Evolutionary conservation across 2,113 vertebrate species (phyloP).

Genomic region (Gambusia affinis): DNA sequence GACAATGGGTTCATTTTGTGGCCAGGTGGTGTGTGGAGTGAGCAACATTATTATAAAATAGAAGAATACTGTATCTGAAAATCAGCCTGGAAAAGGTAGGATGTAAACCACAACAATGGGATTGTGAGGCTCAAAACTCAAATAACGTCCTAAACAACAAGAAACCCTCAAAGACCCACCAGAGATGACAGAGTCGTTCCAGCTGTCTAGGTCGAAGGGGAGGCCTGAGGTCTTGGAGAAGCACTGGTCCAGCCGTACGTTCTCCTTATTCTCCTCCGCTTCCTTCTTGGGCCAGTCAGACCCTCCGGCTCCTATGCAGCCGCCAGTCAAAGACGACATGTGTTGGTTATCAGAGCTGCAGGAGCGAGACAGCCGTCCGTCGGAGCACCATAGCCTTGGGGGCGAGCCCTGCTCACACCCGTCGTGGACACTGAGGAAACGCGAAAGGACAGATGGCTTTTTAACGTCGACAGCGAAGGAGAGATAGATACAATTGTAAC

Average conservation of each 20-base stretch:
- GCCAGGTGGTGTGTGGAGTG: no score
- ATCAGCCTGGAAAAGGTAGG: no score
- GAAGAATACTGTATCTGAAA: no score
- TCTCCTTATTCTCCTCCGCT: constrained; percentile 97
- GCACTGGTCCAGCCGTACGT: constrained; percentile 87
- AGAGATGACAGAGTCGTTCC: constrained; percentile 94
- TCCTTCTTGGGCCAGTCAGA: constrained; percentile 82
- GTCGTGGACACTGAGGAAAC: constrained; percentile 84
- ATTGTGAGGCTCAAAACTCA: no score
- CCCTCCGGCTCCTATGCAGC: constrained; percentile 54
- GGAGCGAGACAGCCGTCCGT: constrained; percentile 84
- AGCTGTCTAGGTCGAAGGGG: constrained; percentile 85
- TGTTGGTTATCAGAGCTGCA: constrained; percentile 86
- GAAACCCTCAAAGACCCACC: constrained; percentile 77
- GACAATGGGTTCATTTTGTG: no score
- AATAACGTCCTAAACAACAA: no score
- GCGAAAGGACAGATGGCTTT: background rate
- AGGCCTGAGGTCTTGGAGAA: constrained; percentile 84
- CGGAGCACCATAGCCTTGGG: constrained; percentile 84
- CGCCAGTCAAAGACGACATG: constrained; percentile 19
- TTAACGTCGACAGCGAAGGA: background rate
- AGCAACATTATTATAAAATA: no score
- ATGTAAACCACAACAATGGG: no score
- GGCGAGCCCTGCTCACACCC: constrained; percentile 86
- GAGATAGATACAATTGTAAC: background rate